phyloP scores from a whole-genome alignment of 2,113 vertebrate genomes.

The Ceuthmochares aereus region DNA sequence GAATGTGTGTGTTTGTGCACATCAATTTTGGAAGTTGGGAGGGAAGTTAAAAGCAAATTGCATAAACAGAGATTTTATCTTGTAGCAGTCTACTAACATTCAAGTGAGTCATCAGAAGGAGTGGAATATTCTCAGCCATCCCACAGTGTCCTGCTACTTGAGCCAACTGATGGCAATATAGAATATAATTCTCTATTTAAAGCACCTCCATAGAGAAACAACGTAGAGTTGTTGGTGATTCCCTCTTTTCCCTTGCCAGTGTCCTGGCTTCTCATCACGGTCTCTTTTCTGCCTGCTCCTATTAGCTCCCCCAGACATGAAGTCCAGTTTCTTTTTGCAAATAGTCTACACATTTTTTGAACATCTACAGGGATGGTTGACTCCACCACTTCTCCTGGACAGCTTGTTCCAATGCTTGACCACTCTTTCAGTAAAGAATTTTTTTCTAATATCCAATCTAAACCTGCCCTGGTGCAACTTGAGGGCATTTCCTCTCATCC shows the following conservation, averaged over 20 bases:
- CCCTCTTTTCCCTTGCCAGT: background rate
- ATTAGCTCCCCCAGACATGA: background rate
- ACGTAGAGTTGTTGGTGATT: background rate
- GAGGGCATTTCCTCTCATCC: no score
- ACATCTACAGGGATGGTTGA: no score
- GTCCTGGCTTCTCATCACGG: background rate
- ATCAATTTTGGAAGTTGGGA: background rate
- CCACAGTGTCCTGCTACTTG: background rate
- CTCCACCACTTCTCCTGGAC: no score
- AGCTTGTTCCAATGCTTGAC: no score
- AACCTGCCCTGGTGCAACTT: no score
- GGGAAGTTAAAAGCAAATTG: background rate
- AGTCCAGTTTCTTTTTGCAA: background rate
- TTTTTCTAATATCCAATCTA: no score
- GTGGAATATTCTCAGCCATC: background rate
- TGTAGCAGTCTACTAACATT: background rate
- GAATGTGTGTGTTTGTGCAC: background rate
- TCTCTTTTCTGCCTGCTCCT: background rate
- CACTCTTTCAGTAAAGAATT: no score
- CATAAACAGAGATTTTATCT: background rate
- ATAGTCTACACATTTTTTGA: background rate
- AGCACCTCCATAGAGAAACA: background rate
- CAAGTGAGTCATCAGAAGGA: background rate
- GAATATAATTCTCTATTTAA: background rate
- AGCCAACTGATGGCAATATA: background rate